Evolutionary conservation across 2,888 invertebrate species (phyloP), one percentile per base, ranked within the genome.

Genomic region (Mythimna ferrago): DNA sequence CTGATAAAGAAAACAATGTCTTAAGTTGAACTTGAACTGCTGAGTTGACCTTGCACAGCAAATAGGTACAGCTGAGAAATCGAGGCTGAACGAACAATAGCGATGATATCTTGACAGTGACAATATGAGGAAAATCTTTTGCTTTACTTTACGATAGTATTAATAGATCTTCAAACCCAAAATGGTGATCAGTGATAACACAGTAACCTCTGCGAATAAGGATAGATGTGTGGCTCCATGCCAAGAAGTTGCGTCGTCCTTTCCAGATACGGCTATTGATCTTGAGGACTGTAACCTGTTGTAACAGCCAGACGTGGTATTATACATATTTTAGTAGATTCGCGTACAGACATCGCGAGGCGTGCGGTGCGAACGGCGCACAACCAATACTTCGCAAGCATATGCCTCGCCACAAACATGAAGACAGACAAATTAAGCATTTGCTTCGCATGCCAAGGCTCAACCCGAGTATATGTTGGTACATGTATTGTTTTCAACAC

Each of bases 101-200:
- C 5, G 2, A 32, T 16, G 19, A 32, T n/a, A 16, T 21, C 56
- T 7, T 35, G 0, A 10, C 9, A 26, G 6, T 19, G n/a, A 48
- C 2, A 71, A 11, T n/a, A 57, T 6, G 38, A 57, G 57, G 26
- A 57, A 71, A 71, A 48, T 7, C 7, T 10, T 57, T 57, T 35
- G 6, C 35, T 2, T n/a, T 32, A 32, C 32, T 32, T 32, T 32
- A 21, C 1, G 16, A 2, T n/a, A 21, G 38, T 41, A 11, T 38
- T 53, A n/a, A 10, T 26, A 10, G 3, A 38, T 41, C 1, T 32
- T n/a, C 16, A 38, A 9, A 19, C 6, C 4, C 11, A 21, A 41
- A 7, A 44, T 21, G n/a, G 19, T 10, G 26, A 2, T 9, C 16
- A 54, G 19, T 10, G 26, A 1, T 9, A 16, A 54, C 9, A 41